Percentiles rank a stretch among this genome's conserved stretches.
Conservation (phyloP, 2,113 vertebrate genomes). For the Myotis brandtii region DNA sequence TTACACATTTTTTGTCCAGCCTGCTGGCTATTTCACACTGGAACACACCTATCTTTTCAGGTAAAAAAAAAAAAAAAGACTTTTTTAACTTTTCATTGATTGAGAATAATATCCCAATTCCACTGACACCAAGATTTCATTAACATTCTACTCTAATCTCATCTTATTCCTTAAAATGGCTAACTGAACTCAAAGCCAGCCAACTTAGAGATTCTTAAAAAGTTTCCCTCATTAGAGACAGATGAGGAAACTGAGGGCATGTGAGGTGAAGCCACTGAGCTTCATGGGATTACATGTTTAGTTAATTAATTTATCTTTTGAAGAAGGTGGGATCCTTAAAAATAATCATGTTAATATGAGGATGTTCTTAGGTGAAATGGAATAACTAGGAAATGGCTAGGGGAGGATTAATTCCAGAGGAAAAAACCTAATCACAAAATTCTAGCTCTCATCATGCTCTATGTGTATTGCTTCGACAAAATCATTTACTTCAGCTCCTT, state of each 20-base stretch:
- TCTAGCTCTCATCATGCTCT: not conserved
- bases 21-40: not conserved
- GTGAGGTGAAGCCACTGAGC: not conserved
- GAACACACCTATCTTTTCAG: not conserved
- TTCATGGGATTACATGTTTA: not conserved
- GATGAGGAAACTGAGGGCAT: not conserved
- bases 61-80: not conserved
- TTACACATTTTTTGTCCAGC: not conserved
- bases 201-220: not conserved
- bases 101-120: not conserved
- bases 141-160: not conserved
- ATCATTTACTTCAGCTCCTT: conserved; percentile 26
- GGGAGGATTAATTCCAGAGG: not conserved
- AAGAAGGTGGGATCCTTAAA: not conserved
- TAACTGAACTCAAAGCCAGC: not conserved
- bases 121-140: not conserved
- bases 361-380: not conserved
- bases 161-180: not conserved
- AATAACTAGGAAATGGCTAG: not conserved
- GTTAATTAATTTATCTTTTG: not conserved
- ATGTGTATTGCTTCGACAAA: not conserved
- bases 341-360: not conserved
- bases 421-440: not conserved
- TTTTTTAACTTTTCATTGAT: not conserved
- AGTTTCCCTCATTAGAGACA: not conserved